Conservation (phyloP, 2,113 vertebrate genomes). For the Mobula birostris region DNA sequence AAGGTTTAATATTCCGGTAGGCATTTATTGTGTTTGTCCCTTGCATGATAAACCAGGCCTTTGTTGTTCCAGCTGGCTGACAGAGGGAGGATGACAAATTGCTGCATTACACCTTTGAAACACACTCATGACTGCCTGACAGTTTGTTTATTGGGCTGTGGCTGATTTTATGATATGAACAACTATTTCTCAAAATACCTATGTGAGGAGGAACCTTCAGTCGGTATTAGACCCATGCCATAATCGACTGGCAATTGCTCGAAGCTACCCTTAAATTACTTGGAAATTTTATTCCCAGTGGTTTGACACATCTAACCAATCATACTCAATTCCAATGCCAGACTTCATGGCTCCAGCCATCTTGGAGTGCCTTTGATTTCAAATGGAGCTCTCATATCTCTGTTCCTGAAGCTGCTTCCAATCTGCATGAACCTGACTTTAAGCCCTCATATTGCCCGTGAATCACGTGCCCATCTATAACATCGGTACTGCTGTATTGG, state of each 20-base stretch:
- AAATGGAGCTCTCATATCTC: background rate
- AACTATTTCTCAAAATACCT: background rate
- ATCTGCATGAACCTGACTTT: background rate
- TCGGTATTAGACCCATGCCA: background rate
- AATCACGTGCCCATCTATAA: background rate
- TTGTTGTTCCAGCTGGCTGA: conserved; percentile 19
- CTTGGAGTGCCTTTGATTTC: background rate
- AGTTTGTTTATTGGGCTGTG: background rate
- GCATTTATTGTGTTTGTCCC: background rate
- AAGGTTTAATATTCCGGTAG: background rate
- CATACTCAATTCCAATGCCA: background rate
- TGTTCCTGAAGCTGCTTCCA: background rate
- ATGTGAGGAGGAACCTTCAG: background rate
- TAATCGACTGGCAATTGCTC: background rate
- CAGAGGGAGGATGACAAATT: background rate
- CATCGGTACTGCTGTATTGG: background rate
- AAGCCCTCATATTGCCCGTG: background rate
- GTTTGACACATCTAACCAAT: background rate
- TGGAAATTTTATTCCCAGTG: background rate
- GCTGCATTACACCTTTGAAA: background rate
- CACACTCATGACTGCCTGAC: background rate
- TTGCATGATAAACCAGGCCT: background rate
- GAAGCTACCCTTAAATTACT: background rate
- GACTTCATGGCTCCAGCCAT: background rate
- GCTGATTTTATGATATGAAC: background rate